Evolutionary conservation across 2,797 vertebrate genomes (phyloP), one percentile per base, ranked within the genome.

Genomic region (Gastrophryne carolinensis): DNA sequence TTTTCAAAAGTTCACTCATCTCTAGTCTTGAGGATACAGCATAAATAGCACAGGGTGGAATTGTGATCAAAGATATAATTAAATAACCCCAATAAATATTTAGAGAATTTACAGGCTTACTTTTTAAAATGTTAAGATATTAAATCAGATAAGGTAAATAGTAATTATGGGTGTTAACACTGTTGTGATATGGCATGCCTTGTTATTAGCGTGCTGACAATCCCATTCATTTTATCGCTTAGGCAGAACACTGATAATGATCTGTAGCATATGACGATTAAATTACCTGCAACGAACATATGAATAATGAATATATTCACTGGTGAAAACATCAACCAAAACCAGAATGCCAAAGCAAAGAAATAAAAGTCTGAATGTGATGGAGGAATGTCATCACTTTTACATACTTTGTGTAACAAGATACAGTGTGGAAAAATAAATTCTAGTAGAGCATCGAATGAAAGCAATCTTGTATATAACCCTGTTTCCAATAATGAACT

Each of bases 401-500:
- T 56, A 7, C 35, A 56, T 69, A 69, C 35, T 69, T 44, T 57
- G 34, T 44, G 34, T 69, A 56, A 41, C 52, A 41, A 44, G 66
- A 69, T 69, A 69, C 52, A 69, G 66, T 37, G 50, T 41, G 10
- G 52, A 69, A 57, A 69, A 57, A 69, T 69, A 57, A 39, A 56
- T 69, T 69, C 50, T 57, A 56, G 52, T 11, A 41, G 66, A 57
- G 65, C 61, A 73, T 73, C 35, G 69, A 76, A 69, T 69, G 73
- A 69, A 77, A 77, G 21, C 57, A 77, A 63, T 71, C 50, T 71
- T 61, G 29, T 77, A 50, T 29, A 66, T 60, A 63, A 70, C 37
- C 47, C 49, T 77, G 27, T 56, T 70, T 64, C 58, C 61, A 50
- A 64, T 77, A 77, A 77, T 68, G 54, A 70, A 61, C 74, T 71